Conservation (phyloP, 2,888 invertebrate species). For the Andrena flavipes region DNA sequence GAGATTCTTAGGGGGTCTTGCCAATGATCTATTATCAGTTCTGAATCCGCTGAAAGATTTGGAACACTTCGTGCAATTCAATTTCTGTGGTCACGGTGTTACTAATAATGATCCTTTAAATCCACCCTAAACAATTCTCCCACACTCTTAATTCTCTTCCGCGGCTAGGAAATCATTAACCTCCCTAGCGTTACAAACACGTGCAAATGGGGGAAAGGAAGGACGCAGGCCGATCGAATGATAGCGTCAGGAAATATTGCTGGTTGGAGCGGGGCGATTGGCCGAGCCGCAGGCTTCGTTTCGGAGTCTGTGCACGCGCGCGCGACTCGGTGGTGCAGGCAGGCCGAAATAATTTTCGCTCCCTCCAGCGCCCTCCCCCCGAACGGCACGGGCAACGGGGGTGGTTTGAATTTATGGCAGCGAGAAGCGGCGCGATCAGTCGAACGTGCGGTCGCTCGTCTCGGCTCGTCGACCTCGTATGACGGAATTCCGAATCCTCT, state of each 20-base stretch:
- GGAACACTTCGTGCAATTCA: no score
- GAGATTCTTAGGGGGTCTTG: no score
- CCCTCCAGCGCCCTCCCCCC: neutral
- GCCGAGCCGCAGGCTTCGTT: conserved; percentile 34
- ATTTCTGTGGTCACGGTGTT: no score
- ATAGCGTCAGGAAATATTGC: conserved; percentile 5
- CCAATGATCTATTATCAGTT: no score
- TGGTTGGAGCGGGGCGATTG: conserved; percentile 37
- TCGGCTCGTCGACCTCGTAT: conserved; percentile 45
- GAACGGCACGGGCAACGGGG: conserved; percentile 12
- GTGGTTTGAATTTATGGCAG: conserved; percentile 55
- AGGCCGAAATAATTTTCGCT: conserved; percentile 59
- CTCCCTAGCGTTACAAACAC: neutral
- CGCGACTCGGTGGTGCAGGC: conserved; percentile 22
- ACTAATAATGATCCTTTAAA: no score
- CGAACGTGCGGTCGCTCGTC: conserved; percentile 56
- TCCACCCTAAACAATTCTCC: neutral
- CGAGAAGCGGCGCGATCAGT: conserved; percentile 47
- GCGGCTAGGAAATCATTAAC: neutral
- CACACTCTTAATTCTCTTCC: neutral
- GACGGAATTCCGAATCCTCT: conserved; percentile 29
- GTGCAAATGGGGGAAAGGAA: neutral
- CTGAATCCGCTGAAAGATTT: no score
- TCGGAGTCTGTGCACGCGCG: conserved; percentile 35
- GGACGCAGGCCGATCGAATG: neutral